phyloP scores from a whole-genome alignment of 1,140 invertebrate species.

The Lepidurus packardi region DNA sequence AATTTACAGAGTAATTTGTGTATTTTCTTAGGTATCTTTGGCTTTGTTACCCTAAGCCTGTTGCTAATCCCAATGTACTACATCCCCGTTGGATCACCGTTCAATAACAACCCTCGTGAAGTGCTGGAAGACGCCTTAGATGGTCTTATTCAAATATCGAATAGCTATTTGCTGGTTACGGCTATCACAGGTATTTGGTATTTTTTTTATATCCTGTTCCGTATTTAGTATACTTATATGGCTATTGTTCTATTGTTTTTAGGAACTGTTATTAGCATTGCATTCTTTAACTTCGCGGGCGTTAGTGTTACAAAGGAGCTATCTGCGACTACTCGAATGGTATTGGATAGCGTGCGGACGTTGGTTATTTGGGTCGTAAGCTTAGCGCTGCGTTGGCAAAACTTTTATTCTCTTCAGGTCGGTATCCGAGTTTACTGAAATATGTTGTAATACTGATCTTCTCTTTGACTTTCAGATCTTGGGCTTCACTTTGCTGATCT shows the following conservation, averaged over 20 bases:
- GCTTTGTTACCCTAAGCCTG: slow-evolving; percentile 65
- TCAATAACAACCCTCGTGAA: slow-evolving; percentile 67
- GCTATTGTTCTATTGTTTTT: slow-evolving; percentile 39
- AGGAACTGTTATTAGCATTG: slow-evolving; percentile 85
- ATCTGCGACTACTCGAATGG: slow-evolving; percentile 85
- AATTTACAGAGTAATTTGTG: slow-evolving; percentile 29
- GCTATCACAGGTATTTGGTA: slow-evolving; percentile 61
- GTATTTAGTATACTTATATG: neutral
- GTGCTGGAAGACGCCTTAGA: slow-evolving; percentile 80
- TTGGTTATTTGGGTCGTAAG: slow-evolving; percentile 82
- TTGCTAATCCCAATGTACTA: slow-evolving; percentile 79
- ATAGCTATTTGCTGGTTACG: slow-evolving; percentile 56
- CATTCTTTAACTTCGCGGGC: slow-evolving; percentile 94
- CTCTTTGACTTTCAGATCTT: slow-evolving; percentile 50
- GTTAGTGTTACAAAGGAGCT: slow-evolving; percentile 93
- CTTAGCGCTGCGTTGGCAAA: slow-evolving; percentile 66
- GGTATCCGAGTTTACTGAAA: slow-evolving; percentile 10
- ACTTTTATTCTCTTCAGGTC: slow-evolving; percentile 72
- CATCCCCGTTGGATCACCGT: slow-evolving; percentile 64
- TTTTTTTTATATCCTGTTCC: neutral
- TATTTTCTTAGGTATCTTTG: slow-evolving; percentile 64
- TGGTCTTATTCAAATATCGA: slow-evolving; percentile 71
- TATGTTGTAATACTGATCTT: neutral
- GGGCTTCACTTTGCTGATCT: slow-evolving; percentile 64
- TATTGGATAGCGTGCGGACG: slow-evolving; percentile 83